Evolutionary conservation across 2,797 vertebrate species (phyloP), one percentile per base, ranked within the genome.

Genomic region (Todus mexicanus): DNA sequence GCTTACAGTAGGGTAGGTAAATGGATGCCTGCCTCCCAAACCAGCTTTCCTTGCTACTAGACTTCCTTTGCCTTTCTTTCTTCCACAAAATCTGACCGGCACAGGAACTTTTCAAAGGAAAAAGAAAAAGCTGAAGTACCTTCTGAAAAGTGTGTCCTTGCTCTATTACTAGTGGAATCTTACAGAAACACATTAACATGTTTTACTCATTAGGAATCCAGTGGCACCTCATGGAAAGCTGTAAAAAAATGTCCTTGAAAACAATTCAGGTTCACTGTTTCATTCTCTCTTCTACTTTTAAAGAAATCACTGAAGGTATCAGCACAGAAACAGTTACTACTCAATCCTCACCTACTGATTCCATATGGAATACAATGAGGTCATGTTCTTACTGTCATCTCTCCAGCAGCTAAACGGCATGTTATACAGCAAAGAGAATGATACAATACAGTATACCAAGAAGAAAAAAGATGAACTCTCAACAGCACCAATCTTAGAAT

Each of bases 151-250:
- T 6, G 38, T 76, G 69, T 57, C 57, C 45, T 92, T 80, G 54
- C 75, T 48, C 61, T 66, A 40, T 84, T 78, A 75, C 79, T 72
- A 78, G 51, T 43, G 70, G 79, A 93, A 95, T 88, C 82, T 75
- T 66, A 86, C 70, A 84, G 68, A 93, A 94, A 82, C 73, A 76
- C 19, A 72, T 71, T 87, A 77, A 65, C 38, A 75, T 92, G 82
- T 84, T 96, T 90, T 94, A 87, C 35, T 94, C 88, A 84, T 94
- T 90, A 95, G 81, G 53, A 84, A 74, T 84, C 64, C 37, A 84
- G 57, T 79, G 85, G 76, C 6, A 0, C 91, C 68, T 79, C 71
- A 77, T 64, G 77, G 76, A 95, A 91, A 91, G 87, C 89, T 84
- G 79, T 69, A 92, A 92, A 92, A 92, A 92, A 94, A 33, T 0